Percentiles rank a stretch among this genome's conserved stretches.
Conservation (phyloP, 2,797 vertebrate genomes). For the Octomys mimax region DNA sequence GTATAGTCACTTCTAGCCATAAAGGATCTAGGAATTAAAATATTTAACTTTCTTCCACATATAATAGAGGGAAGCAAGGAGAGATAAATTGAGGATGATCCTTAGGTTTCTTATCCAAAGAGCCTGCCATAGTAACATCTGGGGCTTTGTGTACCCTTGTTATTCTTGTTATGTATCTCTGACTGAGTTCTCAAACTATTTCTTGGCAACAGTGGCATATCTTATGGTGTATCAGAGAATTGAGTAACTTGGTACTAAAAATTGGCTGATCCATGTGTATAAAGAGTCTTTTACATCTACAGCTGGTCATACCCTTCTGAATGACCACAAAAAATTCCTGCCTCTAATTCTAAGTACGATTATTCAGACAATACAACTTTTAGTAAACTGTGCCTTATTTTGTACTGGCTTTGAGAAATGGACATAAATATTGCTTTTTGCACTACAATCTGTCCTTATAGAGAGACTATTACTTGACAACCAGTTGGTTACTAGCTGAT, state of each 20-base stretch:
- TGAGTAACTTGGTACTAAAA: not conserved
- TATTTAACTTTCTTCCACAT: not conserved
- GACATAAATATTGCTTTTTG: not conserved
- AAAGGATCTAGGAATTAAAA: not conserved
- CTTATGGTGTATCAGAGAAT: not conserved
- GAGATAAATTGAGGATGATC: not conserved
- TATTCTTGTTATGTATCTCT: not conserved
- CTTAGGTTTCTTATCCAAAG: not conserved
- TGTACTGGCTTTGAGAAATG: not conserved
- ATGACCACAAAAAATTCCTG: not conserved
- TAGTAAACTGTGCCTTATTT: not conserved
- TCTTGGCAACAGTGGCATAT: not conserved
- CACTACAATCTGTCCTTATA: not conserved
- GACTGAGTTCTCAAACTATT: not conserved
- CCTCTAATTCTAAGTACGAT: not conserved
- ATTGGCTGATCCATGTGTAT: not conserved
- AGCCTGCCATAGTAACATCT: not conserved
- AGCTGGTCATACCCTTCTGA: not conserved
- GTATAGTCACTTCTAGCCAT: not conserved
- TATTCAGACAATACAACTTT: not conserved
- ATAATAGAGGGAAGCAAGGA: not conserved
- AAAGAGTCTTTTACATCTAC: constrained; percentile 9
- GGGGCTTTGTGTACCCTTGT: not conserved
- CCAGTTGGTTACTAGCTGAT: not conserved
- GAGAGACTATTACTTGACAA: not conserved